phyloP scores from a whole-genome alignment of 1,140 invertebrate genomes.

The Hypsibius dujardini region DNA sequence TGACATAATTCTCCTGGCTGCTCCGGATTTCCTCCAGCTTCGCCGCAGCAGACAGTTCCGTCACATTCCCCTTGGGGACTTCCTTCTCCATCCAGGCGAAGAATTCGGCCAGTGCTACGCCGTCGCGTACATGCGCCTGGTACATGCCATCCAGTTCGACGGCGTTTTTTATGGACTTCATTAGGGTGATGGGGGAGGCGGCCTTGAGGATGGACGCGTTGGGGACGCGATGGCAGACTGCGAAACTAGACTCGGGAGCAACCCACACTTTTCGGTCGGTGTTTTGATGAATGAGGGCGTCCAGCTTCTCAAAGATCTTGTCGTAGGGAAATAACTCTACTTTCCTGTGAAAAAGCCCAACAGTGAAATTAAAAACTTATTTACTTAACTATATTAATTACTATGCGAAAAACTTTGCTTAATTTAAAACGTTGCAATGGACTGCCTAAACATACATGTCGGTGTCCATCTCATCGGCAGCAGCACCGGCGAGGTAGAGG shows the following conservation, averaged over 20 bases:
- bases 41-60: constrained; percentile 65
- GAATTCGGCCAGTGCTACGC: constrained; percentile 68
- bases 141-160: constrained; percentile 51
- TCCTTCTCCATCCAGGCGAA: constrained; percentile 75
- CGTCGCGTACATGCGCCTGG: constrained; percentile 50
- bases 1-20: constrained; percentile 55
- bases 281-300: background rate
- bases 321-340: background rate
- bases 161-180: constrained; percentile 78
- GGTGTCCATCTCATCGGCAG: no score
- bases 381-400: no score
- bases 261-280: constrained; percentile 51
- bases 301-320: background rate
- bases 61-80: constrained; percentile 45
- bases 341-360: background rate
- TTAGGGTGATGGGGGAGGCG: constrained; percentile 51
- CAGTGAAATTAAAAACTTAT: no score
- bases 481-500: constrained; percentile 36
- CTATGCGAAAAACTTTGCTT: no score
- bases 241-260: constrained; percentile 47
- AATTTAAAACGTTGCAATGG: no score
- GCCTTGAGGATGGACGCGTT: constrained; percentile 30
- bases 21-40: constrained; percentile 60
- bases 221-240: constrained; percentile 44
- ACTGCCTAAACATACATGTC: no score